Evolutionary conservation across 2,888 invertebrate species (phyloP).

Genomic region (Nomada fabriciana): DNA sequence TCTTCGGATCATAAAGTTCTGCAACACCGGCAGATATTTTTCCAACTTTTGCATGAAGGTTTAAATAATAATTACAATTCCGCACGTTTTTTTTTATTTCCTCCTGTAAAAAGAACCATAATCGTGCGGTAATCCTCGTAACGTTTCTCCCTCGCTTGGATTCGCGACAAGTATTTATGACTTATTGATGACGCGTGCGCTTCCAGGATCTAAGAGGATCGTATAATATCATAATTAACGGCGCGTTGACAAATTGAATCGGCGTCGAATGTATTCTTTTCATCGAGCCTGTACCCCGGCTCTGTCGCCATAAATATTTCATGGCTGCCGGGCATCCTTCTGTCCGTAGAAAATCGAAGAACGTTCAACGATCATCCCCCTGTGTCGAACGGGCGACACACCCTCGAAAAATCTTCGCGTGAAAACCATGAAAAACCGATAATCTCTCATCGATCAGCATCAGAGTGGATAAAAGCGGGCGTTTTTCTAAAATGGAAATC

Average conservation of each 20-base stretch:
- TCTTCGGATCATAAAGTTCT: background rate
- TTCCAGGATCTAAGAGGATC: constrained; percentile 65
- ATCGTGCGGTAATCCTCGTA: constrained; percentile 36
- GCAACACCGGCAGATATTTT: background rate
- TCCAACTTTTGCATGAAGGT: background rate
- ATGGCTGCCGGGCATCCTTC: constrained; percentile 75
- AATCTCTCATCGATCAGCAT: constrained; percentile 84
- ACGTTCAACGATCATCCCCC: constrained; percentile 68
- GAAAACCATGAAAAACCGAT: constrained; percentile 76
- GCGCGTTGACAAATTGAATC: constrained; percentile 84
- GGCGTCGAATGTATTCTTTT: constrained; percentile 83
- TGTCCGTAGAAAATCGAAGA: constrained; percentile 80
- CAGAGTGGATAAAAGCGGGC: constrained; percentile 57
- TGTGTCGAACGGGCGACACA: constrained; percentile 32
- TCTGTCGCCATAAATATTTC: constrained; percentile 81
- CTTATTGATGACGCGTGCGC: constrained; percentile 79
- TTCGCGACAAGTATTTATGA: constrained; percentile 72
- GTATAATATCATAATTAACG: constrained; percentile 83
- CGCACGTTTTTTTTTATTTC: background rate
- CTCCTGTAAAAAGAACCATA: constrained; percentile 23
- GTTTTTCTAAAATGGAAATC: constrained; percentile 50
- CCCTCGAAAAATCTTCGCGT: constrained; percentile 67
- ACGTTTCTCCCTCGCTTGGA: constrained; percentile 13
- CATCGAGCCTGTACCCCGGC: constrained; percentile 64
- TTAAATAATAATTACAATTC: background rate